phyloP scores from a whole-genome alignment of 2,888 invertebrate genomes.

The Allacma fusca region DNA sequence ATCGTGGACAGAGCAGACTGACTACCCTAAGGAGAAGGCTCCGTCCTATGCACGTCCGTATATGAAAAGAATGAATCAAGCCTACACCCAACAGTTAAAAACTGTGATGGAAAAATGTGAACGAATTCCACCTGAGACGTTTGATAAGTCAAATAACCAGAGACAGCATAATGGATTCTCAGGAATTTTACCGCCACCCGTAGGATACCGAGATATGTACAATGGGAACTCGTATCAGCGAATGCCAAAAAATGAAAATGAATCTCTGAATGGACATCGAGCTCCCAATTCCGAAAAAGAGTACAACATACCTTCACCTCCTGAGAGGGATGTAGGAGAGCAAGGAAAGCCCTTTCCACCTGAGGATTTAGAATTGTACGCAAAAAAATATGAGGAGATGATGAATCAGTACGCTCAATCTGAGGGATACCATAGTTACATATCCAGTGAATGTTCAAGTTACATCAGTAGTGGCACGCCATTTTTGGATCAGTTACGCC shows the following conservation, averaged over 20 bases:
- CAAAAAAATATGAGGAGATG: conserved; percentile 68
- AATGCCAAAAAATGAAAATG: conserved; percentile 69
- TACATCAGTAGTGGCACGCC: conserved; percentile 69
- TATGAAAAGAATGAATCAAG: conserved; percentile 70
- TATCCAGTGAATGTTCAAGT: conserved; percentile 76
- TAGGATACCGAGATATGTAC: conserved; percentile 65
- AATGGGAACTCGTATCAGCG: conserved; percentile 59
- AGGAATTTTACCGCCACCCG: conserved; percentile 58
- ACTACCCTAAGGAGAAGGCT: conserved; percentile 74
- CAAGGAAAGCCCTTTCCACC: conserved; percentile 68
- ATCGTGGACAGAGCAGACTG: conserved; percentile 76
- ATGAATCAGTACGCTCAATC: conserved; percentile 73
- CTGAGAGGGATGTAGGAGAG: conserved; percentile 69
- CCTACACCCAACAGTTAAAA: conserved; percentile 73
- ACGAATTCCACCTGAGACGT: conserved; percentile 67
- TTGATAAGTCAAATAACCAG: conserved; percentile 40
- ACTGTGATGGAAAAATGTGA: conserved; percentile 76
- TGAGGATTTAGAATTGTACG: conserved; percentile 76
- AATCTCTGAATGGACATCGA: conserved; percentile 59
- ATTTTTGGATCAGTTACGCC: conserved; percentile 72
- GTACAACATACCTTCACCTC: conserved; percentile 75
- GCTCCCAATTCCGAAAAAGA: conserved; percentile 66
- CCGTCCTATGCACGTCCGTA: conserved; percentile 71
- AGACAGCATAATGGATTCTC: conserved; percentile 34
- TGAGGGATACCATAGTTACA: conserved; percentile 82